These are phyloP conservation scores for Diachasmimorpha longicaudata DNA, from an alignment of 1,140 invertebrate species.

Conservation along the genomic window DNA sequence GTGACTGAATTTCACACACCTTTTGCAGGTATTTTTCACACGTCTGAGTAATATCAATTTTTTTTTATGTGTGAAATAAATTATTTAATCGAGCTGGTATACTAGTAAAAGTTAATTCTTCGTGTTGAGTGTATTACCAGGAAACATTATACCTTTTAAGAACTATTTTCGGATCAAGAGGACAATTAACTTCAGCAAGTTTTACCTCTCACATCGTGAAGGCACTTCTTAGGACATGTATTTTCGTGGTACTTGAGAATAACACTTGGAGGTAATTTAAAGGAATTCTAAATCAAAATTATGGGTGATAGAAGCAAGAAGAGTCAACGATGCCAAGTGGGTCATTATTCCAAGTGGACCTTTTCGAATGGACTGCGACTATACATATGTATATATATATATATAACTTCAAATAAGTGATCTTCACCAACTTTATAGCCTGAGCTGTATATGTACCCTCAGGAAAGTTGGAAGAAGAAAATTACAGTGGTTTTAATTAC, in stretches of 20 bases:
- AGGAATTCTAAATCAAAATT: constrained; percentile 30
- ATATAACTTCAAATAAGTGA: neutral
- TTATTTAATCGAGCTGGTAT: no score
- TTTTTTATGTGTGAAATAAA: no score
- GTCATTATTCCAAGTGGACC: constrained; percentile 27
- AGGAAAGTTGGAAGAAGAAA: neutral
- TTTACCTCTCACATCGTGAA: no score
- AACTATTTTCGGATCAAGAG: no score
- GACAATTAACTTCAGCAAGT: no score
- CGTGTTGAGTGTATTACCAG: no score
- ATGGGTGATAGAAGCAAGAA: constrained; percentile 22
- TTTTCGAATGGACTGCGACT: neutral
- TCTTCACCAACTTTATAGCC: neutral
- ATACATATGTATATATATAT: neutral
- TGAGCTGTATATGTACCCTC: neutral
- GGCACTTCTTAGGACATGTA: no score
- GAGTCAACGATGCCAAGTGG: constrained; percentile 28
- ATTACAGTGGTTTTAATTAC: neutral
- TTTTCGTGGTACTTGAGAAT: neutral
- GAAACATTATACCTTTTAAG: no score
- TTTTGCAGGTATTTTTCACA: no score
- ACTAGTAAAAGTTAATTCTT: no score
- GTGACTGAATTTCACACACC: no score
- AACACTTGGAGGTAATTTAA: constrained; percentile 23
- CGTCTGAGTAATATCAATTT: no score